Conservation (phyloP, 2,113 vertebrate genomes). For the Pholis gunnellus region DNA sequence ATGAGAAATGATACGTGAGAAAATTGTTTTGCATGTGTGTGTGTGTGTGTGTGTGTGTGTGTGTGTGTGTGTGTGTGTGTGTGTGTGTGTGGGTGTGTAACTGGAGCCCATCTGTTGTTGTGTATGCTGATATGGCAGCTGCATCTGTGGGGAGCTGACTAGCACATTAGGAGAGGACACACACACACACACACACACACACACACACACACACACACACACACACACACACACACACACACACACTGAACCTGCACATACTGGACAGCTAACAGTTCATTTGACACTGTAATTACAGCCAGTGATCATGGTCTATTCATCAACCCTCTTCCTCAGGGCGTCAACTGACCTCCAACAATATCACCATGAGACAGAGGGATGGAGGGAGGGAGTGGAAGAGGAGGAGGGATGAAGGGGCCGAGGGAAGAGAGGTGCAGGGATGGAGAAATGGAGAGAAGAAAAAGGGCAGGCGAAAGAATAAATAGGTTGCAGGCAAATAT, state of each 20-base stretch:
- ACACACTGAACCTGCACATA: slow-evolving; percentile 27
- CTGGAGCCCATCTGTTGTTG: slow-evolving; percentile 76
- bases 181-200: slow-evolving; percentile 31
- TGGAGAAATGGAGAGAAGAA: background rate
- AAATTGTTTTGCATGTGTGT: slow-evolving; percentile 16
- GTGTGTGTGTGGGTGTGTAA: slow-evolving; percentile 44
- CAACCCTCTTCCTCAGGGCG: slow-evolving; percentile 63
- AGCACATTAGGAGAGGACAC: slow-evolving; percentile 60
- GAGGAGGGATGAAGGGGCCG: background rate
- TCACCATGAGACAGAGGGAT: slow-evolving; percentile 37
- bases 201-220: slow-evolving; percentile 27
- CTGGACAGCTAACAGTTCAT: slow-evolving; percentile 72
- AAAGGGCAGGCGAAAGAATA: slow-evolving; percentile 15
- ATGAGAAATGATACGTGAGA: slow-evolving; percentile 34
- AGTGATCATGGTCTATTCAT: slow-evolving; percentile 73
- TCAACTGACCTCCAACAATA: slow-evolving; percentile 72
- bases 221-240: slow-evolving; percentile 22
- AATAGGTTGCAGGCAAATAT: slow-evolving; percentile 38
- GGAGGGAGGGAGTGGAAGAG: background rate
- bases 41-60: slow-evolving; percentile 37
- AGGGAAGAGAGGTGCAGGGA: background rate
- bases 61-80: slow-evolving; percentile 27
- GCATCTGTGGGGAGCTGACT: slow-evolving; percentile 73
- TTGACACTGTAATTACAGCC: slow-evolving; percentile 82
- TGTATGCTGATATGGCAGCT: slow-evolving; percentile 77